phyloP scores from a whole-genome alignment of 2,888 invertebrate species.

The Heteromyza rotundicornis region DNA sequence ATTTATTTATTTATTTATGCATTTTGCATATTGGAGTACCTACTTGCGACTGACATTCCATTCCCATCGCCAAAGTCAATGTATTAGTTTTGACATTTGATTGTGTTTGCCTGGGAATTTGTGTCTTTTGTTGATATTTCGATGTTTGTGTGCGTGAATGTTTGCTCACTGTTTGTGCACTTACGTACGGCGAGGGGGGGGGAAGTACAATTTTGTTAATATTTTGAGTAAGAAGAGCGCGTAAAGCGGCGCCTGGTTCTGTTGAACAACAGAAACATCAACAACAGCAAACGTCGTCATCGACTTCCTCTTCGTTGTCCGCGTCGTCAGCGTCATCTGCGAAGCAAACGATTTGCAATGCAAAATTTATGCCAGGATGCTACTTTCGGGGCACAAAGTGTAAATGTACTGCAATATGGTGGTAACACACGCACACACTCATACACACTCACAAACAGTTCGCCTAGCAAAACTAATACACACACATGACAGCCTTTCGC shows the following conservation, averaged over 20 bases:
- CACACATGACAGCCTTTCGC: background rate
- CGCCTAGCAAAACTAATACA: background rate
- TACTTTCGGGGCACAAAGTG: background rate
- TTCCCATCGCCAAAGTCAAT: too few species aligned
- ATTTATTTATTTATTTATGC: too few species aligned
- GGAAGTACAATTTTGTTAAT: background rate
- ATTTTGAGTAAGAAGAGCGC: too few species aligned
- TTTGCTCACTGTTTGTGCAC: background rate
- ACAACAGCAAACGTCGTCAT: background rate
- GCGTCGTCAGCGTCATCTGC: too few species aligned
- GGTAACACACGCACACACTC: constrained; percentile 20
- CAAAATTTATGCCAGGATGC: constrained; percentile 32
- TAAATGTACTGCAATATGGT: constrained; percentile 11
- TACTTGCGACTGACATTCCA: too few species aligned
- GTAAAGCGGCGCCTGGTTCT: too few species aligned
- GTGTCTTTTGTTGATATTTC: background rate
- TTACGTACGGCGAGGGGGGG: too few species aligned
- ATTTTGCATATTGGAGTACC: too few species aligned
- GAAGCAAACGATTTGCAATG: constrained; percentile 52
- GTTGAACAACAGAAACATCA: background rate
- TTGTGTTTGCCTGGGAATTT: background rate
- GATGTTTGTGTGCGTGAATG: background rate
- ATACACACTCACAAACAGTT: background rate
- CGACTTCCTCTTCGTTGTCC: too few species aligned
- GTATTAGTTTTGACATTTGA: background rate